Base-by-base conservation (phyloP, 2,888 invertebrate species). In the Erebia aethiops region DNA sequence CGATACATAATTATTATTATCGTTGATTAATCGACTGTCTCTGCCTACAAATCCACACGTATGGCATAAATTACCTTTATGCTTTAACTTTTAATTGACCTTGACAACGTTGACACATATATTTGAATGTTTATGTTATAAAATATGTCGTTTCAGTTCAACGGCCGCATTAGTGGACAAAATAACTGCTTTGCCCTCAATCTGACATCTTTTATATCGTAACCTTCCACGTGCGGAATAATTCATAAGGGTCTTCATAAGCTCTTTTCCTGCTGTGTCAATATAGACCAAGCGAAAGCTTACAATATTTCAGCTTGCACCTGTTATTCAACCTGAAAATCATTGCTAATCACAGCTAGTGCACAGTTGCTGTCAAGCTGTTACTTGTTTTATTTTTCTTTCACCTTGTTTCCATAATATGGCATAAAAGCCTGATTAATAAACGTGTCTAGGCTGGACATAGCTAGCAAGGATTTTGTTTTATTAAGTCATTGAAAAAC, bases 1-100 rank as follows among this genome's bases (percentile, higher is more conserved):
- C 41, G 64, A 64, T 64, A 54, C 52, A 54, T 63, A 63, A 16
- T 9, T 26, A 26, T 14, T 13, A 64, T 64, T 64, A 52, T 16
- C 51, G 51, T 51, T 52, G 64, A 64, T 52, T 64, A 54, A 64
- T 64, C 13, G 64, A 8, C 46, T 9, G 43, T 21, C 18, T 62
- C 49, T 62, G 21, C 49, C 49, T 49, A 49, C 62, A 21, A 21
- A 21, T 14, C 46, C 21, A 49, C 61, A 43, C 16, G 46, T 46
- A 11, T 18, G 7, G 21, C 56, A 18, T 11, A 16, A 56, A 16
- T 56, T 56, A 56, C 18, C 56, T 56, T 21, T 35, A 7, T 35
- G 35, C 35, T 35, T 35, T 21, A 21, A 56, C 56, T 57, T 57
- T 21, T 26, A 57, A 57, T 26, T 57, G 56, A 57, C 56, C 56